These are phyloP conservation scores for Tigriopus californicus DNA, from an alignment of 2,888 invertebrate species.

Conservation along the genomic window DNA sequence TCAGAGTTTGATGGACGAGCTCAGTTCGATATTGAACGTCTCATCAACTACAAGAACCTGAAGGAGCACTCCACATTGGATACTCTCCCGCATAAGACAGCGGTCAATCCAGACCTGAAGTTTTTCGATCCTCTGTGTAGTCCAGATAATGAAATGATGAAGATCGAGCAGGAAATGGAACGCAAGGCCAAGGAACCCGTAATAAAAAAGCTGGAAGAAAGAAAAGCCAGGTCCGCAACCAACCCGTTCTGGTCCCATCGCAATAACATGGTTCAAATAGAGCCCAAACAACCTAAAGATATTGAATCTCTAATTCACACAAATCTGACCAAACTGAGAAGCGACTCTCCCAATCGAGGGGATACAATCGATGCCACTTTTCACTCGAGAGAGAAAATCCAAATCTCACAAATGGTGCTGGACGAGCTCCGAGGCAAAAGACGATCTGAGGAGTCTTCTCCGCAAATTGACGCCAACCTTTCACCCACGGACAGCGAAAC, in stretches of 20 bases:
- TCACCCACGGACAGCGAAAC: too few species aligned
- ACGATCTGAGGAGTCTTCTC: too few species aligned
- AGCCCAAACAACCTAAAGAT: neutral
- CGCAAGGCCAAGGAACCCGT: neutral
- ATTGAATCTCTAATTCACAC: neutral
- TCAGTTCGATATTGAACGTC: neutral
- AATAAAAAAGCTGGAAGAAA: neutral
- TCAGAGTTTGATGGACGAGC: neutral
- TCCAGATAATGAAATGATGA: constrained; percentile 3
- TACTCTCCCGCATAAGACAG: neutral
- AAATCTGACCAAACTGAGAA: neutral
- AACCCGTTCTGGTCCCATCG: too few species aligned
- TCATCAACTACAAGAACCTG: neutral
- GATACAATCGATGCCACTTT: too few species aligned
- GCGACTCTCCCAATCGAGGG: neutral
- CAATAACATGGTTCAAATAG: neutral
- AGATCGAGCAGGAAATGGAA: neutral
- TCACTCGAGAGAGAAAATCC: too few species aligned
- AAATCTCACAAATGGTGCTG: too few species aligned
- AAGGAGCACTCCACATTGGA: neutral
- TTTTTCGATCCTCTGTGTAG: constrained; percentile 11
- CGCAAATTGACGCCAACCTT: too few species aligned
- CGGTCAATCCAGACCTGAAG: neutral
- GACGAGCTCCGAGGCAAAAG: too few species aligned
- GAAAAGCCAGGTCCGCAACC: neutral